These are phyloP conservation scores for Sylvietta virens DNA, from an alignment of 2,113 vertebrate genomes.

Conservation along the genomic window DNA sequence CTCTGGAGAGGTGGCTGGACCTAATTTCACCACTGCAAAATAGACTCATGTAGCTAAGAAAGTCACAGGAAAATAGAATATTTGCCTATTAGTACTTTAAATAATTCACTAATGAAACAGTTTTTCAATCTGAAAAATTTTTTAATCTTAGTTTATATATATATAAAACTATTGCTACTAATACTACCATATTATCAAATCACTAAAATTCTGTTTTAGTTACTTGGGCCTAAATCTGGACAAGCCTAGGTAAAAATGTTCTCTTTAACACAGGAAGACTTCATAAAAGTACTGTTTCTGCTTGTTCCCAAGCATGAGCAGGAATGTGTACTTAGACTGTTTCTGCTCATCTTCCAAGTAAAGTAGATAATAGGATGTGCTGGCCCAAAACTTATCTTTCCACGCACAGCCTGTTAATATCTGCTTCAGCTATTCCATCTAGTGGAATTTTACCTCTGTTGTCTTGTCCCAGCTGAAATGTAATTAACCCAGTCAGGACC, in stretches of 20 bases:
- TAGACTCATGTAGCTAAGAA: not conserved
- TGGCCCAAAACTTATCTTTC: not conserved
- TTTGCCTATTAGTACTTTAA: not conserved
- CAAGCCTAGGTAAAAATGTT: not conserved
- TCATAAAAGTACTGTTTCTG: not conserved
- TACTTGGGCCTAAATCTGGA: not conserved
- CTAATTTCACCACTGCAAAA: not conserved
- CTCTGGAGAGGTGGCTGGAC: not conserved
- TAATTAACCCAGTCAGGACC: not conserved
- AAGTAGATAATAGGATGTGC: not conserved
- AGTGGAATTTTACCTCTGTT: not conserved
- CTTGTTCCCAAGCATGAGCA: not conserved
- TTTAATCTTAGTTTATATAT: not conserved
- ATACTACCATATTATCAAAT: not conserved
- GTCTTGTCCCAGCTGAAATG: not conserved
- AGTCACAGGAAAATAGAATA: not conserved
- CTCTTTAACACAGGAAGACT: not conserved
- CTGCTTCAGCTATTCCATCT: conserved; percentile 13
- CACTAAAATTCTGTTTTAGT: not conserved
- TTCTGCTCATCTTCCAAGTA: not conserved
- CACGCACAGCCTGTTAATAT: not conserved
- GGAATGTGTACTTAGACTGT: not conserved
- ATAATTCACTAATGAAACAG: not conserved
- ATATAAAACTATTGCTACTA: not conserved
- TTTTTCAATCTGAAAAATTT: not conserved